Conservation (phyloP, 2,113 vertebrate genomes). For the Syngnathus floridae region DNA sequence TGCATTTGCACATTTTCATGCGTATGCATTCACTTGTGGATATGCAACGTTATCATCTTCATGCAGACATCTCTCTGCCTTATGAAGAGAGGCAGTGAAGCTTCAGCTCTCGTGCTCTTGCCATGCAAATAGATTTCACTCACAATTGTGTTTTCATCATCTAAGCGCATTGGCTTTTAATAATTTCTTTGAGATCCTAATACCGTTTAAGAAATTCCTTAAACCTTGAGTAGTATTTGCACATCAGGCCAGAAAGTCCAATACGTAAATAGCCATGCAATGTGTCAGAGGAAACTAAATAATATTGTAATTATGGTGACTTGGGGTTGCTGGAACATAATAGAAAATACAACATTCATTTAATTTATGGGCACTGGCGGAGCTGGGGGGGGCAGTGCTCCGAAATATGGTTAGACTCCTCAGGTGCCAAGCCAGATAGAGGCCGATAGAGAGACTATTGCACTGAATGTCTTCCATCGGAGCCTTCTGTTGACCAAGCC, state of each 20-base stretch:
- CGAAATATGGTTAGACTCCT: too few relatives aligned
- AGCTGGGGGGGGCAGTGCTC: too few relatives aligned
- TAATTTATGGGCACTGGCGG: too few relatives aligned
- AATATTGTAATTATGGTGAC: neutral
- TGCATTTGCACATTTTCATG: slow-evolving; percentile 5
- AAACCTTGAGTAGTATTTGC: neutral
- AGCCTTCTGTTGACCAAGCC: slow-evolving; percentile 37
- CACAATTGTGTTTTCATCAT: neutral
- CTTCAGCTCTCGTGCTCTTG: slow-evolving; percentile 31
- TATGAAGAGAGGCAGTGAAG: slow-evolving; percentile 14
- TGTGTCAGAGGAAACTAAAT: neutral
- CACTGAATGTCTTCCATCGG: slow-evolving; percentile 48
- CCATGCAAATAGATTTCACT: slow-evolving; percentile 14
- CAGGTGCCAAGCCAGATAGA: too few relatives aligned
- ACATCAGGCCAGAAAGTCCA: neutral
- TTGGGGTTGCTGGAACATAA: neutral
- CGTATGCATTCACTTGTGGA: slow-evolving; percentile 20
- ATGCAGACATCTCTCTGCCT: slow-evolving; percentile 24
- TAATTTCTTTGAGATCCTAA: neutral
- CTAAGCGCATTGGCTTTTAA: neutral
- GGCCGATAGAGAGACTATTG: slow-evolving; percentile 17
- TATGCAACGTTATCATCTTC: slow-evolving; percentile 43
- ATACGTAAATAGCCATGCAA: neutral
- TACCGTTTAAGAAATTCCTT: neutral
- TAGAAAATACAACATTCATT: neutral